phyloP scores from a whole-genome alignment of 2,888 invertebrate genomes.

The Malthinus flaveolus region DNA sequence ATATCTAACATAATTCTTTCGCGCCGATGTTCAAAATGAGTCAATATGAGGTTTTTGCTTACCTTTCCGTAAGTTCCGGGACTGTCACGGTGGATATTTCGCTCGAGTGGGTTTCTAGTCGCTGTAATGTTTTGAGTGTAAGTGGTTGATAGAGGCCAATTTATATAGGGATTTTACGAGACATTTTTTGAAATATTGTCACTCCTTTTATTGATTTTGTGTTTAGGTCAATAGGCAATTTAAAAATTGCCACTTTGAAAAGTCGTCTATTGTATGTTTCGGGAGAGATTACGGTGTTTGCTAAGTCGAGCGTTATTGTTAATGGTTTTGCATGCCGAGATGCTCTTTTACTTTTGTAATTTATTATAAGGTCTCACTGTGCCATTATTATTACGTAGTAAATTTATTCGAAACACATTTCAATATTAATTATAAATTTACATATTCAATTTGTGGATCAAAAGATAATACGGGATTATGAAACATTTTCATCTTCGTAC shows the following conservation, averaged over 20 bases:
- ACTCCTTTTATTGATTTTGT: conserved; percentile 25
- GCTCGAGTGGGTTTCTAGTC: conserved; percentile 30
- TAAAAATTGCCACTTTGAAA: conserved; percentile 22
- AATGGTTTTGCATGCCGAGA: conserved; percentile 2
- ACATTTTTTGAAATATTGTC: conserved; percentile 26
- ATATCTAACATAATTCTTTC: conserved; percentile 34
- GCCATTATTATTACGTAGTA: neutral
- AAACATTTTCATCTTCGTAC: conserved; percentile 4
- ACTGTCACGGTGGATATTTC: conserved; percentile 30
- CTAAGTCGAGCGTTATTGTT: conserved; percentile 8
- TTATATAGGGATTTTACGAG: conserved; percentile 29
- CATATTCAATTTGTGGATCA: conserved; percentile 6
- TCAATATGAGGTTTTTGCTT: conserved; percentile 19
- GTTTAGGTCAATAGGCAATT: conserved; percentile 26
- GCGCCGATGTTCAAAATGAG: conserved; percentile 31
- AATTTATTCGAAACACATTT: conserved; percentile 6
- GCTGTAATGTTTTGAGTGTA: conserved; percentile 28
- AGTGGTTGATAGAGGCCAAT: conserved; percentile 29
- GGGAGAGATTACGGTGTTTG: conserved; percentile 12
- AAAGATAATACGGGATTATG: conserved; percentile 1
- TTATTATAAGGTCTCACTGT: conserved; percentile 1
- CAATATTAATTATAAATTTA: conserved; percentile 7
- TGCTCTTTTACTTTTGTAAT: conserved; percentile 4
- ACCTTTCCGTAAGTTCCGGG: conserved; percentile 30
- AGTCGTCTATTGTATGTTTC: conserved; percentile 9